These are phyloP conservation scores for Lagopus muta DNA, from an alignment of 2,113 vertebrate species.

Conservation along the genomic window DNA sequence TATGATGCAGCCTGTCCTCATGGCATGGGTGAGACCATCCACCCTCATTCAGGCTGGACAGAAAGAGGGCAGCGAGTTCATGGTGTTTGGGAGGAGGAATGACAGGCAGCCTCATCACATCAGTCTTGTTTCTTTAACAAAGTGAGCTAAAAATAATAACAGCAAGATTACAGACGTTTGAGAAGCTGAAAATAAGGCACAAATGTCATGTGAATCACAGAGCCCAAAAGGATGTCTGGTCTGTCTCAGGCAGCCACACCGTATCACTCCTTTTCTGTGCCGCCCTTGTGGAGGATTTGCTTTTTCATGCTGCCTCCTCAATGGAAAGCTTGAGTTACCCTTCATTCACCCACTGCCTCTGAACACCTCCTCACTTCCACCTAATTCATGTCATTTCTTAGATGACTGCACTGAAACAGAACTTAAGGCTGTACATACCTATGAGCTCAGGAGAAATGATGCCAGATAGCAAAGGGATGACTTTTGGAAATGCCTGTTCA, in stretches of 20 bases:
- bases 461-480: rapidly evolving
- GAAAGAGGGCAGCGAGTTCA: not conserved
- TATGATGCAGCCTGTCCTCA: not conserved
- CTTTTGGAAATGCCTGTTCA: not conserved
- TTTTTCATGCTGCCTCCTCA: constrained; percentile 27
- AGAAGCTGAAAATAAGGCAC: constrained; percentile 28
- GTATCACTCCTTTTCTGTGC: not conserved
- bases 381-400: not conserved
- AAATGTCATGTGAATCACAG: constrained; percentile 56
- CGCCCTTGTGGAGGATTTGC: constrained; percentile 29
- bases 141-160: constrained; percentile 31
- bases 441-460: not conserved
- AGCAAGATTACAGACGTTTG: not conserved
- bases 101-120: not conserved
- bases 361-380: not conserved
- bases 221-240: not conserved
- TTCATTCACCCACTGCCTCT: not conserved
- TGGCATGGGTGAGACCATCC: not conserved
- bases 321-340: not conserved
- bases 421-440: rapidly evolving
- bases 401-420: not conserved
- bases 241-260: not conserved
- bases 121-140: constrained; percentile 4
- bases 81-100: not conserved
- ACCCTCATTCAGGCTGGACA: not conserved